Conservation (phyloP, 2,797 vertebrate genomes). For the Pygocentrus nattereri region DNA sequence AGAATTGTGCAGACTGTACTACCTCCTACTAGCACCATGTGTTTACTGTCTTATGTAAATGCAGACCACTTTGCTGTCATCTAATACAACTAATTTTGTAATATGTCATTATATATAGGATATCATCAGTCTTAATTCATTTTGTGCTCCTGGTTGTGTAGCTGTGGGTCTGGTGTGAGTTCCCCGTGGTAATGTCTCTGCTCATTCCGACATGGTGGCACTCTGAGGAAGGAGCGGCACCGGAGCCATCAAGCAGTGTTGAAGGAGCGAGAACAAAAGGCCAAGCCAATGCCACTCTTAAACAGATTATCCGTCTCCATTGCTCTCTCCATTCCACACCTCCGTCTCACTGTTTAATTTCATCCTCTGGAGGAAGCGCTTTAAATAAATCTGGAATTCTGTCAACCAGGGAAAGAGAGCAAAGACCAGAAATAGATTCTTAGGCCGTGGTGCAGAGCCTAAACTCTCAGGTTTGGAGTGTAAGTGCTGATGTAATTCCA, state of each 20-base stretch:
- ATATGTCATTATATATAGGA: too few species aligned
- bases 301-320: constrained; percentile 46
- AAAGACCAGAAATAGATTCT: constrained; percentile 12
- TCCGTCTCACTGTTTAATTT: constrained; percentile 26
- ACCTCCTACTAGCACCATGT: too few species aligned
- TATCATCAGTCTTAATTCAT: constrained; percentile 33
- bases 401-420: constrained; percentile 30
- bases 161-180: constrained; percentile 14
- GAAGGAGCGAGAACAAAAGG: constrained; percentile 50
- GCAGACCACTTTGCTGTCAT: too few species aligned
- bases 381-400: constrained; percentile 46
- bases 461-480: neutral
- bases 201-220: neutral
- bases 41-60: too few species aligned
- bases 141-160: constrained; percentile 8
- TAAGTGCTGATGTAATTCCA: constrained; percentile 11
- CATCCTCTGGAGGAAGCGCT: constrained; percentile 29
- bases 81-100: too few species aligned
- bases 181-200: neutral
- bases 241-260: constrained; percentile 44
- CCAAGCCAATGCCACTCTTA: constrained; percentile 36
- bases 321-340: constrained; percentile 46
- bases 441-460: constrained; percentile 15
- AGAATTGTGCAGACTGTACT: too few species aligned
- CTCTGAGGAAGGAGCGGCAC: constrained; percentile 30